These are phyloP conservation scores for Andrena minutula DNA, from an alignment of 2,888 invertebrate genomes.

Conservation along the genomic window DNA sequence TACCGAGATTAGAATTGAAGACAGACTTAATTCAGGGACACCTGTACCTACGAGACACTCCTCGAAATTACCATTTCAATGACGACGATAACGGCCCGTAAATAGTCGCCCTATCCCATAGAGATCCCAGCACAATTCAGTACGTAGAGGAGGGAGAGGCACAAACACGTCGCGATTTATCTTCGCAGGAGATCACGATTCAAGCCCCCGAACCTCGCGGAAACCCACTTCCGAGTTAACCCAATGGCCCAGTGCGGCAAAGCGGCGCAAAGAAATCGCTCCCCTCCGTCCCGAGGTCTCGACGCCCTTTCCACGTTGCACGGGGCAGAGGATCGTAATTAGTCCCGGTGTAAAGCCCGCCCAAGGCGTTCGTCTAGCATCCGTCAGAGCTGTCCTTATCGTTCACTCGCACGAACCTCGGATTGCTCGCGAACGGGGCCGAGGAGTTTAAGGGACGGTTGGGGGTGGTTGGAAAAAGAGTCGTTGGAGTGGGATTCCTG, in stretches of 20 bases:
- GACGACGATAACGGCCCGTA: slow-evolving; percentile 6
- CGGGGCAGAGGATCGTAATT: slow-evolving; percentile 61
- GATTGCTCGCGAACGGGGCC: slow-evolving; percentile 43
- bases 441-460: background rate
- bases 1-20: slow-evolving; percentile 37
- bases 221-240: background rate
- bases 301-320: slow-evolving; percentile 55
- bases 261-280: slow-evolving; percentile 12
- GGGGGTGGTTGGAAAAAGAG: background rate
- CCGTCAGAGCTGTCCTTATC: slow-evolving; percentile 64
- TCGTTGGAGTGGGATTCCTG: slow-evolving; percentile 20
- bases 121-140: background rate
- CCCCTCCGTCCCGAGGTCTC: background rate
- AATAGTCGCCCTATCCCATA: background rate
- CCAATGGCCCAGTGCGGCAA: slow-evolving; percentile 26
- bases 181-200: background rate
- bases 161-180: slow-evolving; percentile 6
- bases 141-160: background rate
- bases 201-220: background rate
- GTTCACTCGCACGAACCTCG: slow-evolving; percentile 55
- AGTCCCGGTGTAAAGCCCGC: slow-evolving; percentile 63
- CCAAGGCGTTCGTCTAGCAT: slow-evolving; percentile 61
- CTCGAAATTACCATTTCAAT: slow-evolving; percentile 30
- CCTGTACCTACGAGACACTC: slow-evolving; percentile 21
- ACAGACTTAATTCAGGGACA: slow-evolving; percentile 16